These are phyloP conservation scores for Tupaia chinensis DNA, from an alignment of 2,113 vertebrate genomes.

Conservation along the genomic window DNA sequence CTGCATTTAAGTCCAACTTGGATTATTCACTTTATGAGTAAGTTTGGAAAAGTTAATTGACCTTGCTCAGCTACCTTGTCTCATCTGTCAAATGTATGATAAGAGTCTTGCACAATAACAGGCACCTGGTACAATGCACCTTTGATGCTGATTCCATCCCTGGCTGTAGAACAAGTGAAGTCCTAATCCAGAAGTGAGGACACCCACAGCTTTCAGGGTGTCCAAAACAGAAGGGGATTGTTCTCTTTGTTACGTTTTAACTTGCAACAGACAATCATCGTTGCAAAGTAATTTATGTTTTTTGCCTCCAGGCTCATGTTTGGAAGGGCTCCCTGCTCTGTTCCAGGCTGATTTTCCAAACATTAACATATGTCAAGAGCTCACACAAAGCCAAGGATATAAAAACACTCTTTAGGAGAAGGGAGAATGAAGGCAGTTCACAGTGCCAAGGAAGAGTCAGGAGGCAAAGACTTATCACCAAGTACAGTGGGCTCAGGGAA, in stretches of 20 bases:
- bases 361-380: conserved; percentile 71
- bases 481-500: not conserved
- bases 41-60: conserved; percentile 41
- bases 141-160: not conserved
- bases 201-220: not conserved
- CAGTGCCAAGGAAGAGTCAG: not conserved
- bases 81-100: not conserved
- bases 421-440: not conserved
- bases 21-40: not conserved
- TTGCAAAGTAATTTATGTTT: conserved; percentile 74
- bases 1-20: not conserved
- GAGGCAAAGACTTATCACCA: not conserved
- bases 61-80: not conserved
- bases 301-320: conserved; percentile 71
- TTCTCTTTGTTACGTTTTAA: conserved; percentile 70
- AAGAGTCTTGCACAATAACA: not conserved
- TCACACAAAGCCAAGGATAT: conserved; percentile 47
- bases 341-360: conserved; percentile 70
- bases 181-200: not conserved
- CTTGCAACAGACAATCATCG: conserved; percentile 57
- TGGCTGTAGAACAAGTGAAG: not conserved
- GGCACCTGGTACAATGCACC: not conserved
- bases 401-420: conserved; percentile 28
- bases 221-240: conserved; percentile 53
- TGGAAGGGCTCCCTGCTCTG: conserved; percentile 67